A percentile compares a stretch with the other conserved stretches of the same genome.
phyloP scores from a whole-genome alignment of 2,888 invertebrate species.

The Drosophila birchii region DNA sequence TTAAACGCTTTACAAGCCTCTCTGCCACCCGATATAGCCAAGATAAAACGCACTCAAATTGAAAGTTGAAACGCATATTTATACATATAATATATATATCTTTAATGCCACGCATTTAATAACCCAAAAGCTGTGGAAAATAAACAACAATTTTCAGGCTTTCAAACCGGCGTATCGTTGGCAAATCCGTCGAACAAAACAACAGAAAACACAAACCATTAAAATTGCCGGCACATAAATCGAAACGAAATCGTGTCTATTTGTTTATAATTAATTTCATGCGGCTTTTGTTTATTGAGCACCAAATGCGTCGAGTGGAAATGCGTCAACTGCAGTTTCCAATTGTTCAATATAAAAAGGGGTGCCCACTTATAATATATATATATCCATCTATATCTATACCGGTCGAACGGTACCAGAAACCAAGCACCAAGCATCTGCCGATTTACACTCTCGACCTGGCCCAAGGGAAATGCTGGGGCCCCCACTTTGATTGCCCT shows the following conservation, averaged over 20 bases:
- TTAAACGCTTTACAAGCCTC: conserved; percentile 20
- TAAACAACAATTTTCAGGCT: conserved; percentile 22
- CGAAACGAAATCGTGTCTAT: conserved; percentile 37
- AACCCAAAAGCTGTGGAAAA: conserved; percentile 15
- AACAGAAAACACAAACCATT: conserved; percentile 49
- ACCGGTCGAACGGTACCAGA: conserved; percentile 1
- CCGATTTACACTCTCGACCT: conserved; percentile 71
- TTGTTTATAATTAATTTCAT: conserved; percentile 74
- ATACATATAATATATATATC: background rate
- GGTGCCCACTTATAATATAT: conserved; percentile 4
- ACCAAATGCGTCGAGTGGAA: conserved; percentile 35
- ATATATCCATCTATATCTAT: background rate
- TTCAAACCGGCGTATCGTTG: conserved; percentile 27
- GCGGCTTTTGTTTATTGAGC: conserved; percentile 58
- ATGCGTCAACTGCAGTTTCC: conserved; percentile 50
- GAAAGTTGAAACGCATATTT: conserved; percentile 34
- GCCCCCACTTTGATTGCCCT: conserved; percentile 8
- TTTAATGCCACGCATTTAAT: conserved; percentile 22
- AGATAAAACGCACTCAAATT: conserved; percentile 18
- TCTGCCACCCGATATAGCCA: conserved; percentile 7
- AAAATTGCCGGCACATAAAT: conserved; percentile 62
- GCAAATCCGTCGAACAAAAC: conserved; percentile 43
- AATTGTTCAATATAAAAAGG: background rate
- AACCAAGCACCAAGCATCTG: conserved; percentile 51
- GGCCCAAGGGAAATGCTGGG: conserved; percentile 41